Conservation (phyloP, 30 jellyfish, hydroid and myxozoan genomes). For the Cassiopea andromeda region DNA sequence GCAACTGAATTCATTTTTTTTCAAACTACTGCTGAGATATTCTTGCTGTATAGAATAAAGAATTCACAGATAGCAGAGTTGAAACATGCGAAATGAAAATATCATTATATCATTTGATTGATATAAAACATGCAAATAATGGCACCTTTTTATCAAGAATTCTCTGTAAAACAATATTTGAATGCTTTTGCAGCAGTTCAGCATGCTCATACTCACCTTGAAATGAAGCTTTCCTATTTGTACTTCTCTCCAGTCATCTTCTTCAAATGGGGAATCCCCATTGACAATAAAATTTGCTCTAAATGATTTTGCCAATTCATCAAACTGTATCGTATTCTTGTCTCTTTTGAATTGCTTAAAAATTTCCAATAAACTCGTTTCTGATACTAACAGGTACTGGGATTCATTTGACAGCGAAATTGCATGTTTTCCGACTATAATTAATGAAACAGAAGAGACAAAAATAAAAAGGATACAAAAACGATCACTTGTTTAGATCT, state of each 20-base stretch:
- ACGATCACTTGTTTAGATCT: no score
- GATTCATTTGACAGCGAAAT: conserved; percentile 60
- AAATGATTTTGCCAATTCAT: conserved; percentile 20
- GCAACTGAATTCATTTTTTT: no score
- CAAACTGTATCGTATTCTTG: neutral
- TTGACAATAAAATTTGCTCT: conserved; percentile 51
- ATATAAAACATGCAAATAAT: no score
- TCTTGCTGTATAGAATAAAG: no score
- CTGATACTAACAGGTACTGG: conserved; percentile 52
- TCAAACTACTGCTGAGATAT: no score
- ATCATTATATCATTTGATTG: no score
- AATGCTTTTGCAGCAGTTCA: no score
- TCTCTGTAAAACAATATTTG: no score
- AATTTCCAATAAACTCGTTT: conserved; percentile 17
- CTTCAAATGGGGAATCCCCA: conserved; percentile 40
- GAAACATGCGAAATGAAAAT: no score
- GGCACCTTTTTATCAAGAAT: no score
- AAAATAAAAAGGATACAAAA: no score
- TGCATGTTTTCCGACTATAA: neutral
- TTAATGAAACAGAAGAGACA: neutral
- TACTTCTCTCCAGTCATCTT: conserved; percentile 40
- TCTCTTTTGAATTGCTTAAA: neutral
- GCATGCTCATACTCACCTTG: conserved; percentile 41
- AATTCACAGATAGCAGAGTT: no score
- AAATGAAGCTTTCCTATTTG: conserved; percentile 11